These are phyloP conservation scores for Tapirus terrestris DNA, from an alignment of 2,113 vertebrate genomes.

Conservation along the genomic window DNA sequence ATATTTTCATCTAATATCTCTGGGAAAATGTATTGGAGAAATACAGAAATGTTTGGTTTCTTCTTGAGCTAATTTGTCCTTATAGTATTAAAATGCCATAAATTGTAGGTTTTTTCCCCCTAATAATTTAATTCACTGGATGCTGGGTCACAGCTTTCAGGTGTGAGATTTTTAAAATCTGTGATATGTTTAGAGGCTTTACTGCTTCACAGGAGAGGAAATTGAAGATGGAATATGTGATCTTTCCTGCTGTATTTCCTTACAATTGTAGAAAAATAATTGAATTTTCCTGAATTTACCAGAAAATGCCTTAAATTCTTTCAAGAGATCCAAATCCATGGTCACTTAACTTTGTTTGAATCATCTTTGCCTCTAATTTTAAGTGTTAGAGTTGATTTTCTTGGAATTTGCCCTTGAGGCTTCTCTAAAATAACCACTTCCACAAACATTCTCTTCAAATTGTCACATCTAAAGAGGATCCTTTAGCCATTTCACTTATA, in stretches of 20 bases:
- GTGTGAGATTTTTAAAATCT: not conserved
- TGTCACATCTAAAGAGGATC: slow-evolving; percentile 30
- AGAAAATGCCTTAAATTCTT: slow-evolving; percentile 43
- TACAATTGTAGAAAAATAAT: not conserved
- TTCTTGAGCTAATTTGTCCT: not conserved
- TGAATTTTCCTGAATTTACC: not conserved
- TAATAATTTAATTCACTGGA: not conserved
- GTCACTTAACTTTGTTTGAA: slow-evolving; percentile 14
- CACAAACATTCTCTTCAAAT: slow-evolving; percentile 54
- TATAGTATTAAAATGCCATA: not conserved
- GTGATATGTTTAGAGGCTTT: not conserved
- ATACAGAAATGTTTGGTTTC: not conserved
- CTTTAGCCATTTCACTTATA: slow-evolving; percentile 32
- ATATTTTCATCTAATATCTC: not conserved
- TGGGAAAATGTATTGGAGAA: not conserved
- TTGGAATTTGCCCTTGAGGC: slow-evolving; percentile 51
- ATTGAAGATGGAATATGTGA: not conserved
- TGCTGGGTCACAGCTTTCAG: not conserved
- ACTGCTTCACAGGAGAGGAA: not conserved
- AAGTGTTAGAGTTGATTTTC: not conserved
- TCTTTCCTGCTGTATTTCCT: not conserved
- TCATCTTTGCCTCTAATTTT: not conserved
- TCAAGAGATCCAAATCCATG: not conserved
- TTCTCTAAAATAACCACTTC: not conserved
- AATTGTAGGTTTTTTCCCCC: not conserved